These are phyloP conservation scores for Gila orcuttii DNA, from an alignment of 2,113 vertebrate genomes.

Conservation along the genomic window DNA sequence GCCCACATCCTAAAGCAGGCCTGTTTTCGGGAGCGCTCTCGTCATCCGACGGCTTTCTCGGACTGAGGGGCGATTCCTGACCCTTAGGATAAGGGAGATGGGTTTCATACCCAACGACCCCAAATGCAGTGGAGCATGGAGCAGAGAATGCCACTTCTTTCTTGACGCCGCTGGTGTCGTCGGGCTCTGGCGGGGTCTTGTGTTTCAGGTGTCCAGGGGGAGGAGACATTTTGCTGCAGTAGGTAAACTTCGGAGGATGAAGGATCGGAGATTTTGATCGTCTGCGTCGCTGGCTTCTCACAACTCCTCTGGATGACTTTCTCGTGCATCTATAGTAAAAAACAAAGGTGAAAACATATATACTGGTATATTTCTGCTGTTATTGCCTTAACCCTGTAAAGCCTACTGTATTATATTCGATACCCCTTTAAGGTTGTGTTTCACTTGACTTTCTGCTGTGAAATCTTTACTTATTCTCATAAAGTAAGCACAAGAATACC, in stretches of 20 bases:
- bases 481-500: no score
- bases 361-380: not conserved
- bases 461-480: not conserved
- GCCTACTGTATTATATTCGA: not conserved
- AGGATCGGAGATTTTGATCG: slow-evolving; percentile 96
- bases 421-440: no score
- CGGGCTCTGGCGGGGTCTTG: slow-evolving; percentile 75
- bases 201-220: slow-evolving; percentile 77
- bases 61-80: slow-evolving; percentile 45
- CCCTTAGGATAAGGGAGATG: slow-evolving; percentile 58
- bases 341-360: slow-evolving; percentile 34
- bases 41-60: slow-evolving; percentile 34
- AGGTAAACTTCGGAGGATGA: slow-evolving; percentile 93
- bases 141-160: slow-evolving; percentile 69
- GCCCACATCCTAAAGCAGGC: slow-evolving; percentile 25
- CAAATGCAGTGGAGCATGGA: slow-evolving; percentile 66
- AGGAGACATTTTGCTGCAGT: slow-evolving; percentile 81
- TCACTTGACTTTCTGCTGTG: not conserved
- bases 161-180: slow-evolving; percentile 65
- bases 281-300: slow-evolving; percentile 86
- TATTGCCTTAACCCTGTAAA: not conserved
- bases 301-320: slow-evolving; percentile 84
- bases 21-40: slow-evolving; percentile 46
- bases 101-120: slow-evolving; percentile 65
- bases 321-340: slow-evolving; percentile 78